Conservation (phyloP, 2,888 invertebrate species). For the Ecliptopera silaceata region DNA sequence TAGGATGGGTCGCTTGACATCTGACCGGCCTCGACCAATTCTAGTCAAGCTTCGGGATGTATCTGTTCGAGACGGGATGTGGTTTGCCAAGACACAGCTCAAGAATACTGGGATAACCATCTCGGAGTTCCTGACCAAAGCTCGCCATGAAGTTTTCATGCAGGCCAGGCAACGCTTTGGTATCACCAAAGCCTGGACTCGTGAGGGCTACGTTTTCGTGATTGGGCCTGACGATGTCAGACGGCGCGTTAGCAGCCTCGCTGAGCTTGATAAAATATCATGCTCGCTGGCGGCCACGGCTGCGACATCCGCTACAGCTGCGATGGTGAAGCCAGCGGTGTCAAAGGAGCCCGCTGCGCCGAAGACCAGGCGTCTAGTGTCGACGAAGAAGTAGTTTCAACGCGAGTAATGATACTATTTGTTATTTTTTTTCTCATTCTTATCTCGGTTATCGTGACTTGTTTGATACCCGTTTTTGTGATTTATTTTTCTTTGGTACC, state of each 20-base stretch:
- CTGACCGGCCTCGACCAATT: background rate
- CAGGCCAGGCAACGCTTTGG: conserved; percentile 4
- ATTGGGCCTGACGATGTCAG: background rate
- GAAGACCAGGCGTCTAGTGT: background rate
- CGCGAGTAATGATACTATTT: too few species aligned
- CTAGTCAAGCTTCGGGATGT: conserved; percentile 1
- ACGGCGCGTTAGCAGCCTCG: background rate
- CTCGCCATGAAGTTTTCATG: conserved; percentile 3
- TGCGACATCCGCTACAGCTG: background rate
- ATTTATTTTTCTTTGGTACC: too few species aligned
- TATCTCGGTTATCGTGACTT: too few species aligned
- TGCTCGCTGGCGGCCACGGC: background rate
- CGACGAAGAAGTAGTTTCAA: background rate
- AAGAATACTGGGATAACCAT: background rate
- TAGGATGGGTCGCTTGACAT: conserved; percentile 10
- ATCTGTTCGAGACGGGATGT: background rate
- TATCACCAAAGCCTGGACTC: background rate
- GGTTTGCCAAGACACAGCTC: background rate
- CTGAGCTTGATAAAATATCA: background rate
- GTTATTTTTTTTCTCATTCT: too few species aligned
- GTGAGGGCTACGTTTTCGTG: conserved; percentile 4
- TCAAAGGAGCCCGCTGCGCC: too few species aligned
- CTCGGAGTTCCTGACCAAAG: conserved; percentile 4
- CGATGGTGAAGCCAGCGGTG: too few species aligned
- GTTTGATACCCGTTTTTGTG: too few species aligned